Conservation (phyloP, 1,140 invertebrate species). For the Habropoda laboriosa region DNA sequence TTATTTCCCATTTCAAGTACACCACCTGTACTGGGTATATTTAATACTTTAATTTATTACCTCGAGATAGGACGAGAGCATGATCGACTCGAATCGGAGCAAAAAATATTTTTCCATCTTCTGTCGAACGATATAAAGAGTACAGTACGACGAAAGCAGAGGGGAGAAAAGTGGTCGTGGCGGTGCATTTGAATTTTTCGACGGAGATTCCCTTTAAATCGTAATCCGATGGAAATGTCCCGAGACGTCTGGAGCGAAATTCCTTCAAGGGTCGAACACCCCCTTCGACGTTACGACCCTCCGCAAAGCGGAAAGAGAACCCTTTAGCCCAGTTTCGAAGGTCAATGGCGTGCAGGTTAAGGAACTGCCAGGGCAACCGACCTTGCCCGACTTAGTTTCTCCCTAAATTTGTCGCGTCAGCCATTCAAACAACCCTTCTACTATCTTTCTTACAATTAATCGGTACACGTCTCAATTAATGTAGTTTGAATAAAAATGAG, state of each 20-base stretch:
- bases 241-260: conserved; percentile 38
- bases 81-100: too few species aligned
- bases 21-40: background rate
- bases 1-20: too few species aligned
- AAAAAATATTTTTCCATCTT: too few species aligned
- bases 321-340: conserved; percentile 57
- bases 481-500: too few species aligned
- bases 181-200: background rate
- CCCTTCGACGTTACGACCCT: conserved; percentile 64
- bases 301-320: conserved; percentile 49
- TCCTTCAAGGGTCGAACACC: conserved; percentile 51
- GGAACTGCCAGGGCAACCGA: conserved; percentile 39
- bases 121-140: too few species aligned
- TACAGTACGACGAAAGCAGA: background rate
- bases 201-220: conserved; percentile 42
- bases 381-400: too few species aligned
- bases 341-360: conserved; percentile 53
- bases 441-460: too few species aligned
- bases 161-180: background rate
- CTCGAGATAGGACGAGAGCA: too few species aligned
- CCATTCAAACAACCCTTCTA: background rate
- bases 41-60: too few species aligned
- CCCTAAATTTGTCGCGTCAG: too few species aligned
- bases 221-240: conserved; percentile 53
- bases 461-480: too few species aligned